Evolutionary conservation across 2,888 invertebrate genomes (phyloP).

Genomic region (Seira ritae): DNA sequence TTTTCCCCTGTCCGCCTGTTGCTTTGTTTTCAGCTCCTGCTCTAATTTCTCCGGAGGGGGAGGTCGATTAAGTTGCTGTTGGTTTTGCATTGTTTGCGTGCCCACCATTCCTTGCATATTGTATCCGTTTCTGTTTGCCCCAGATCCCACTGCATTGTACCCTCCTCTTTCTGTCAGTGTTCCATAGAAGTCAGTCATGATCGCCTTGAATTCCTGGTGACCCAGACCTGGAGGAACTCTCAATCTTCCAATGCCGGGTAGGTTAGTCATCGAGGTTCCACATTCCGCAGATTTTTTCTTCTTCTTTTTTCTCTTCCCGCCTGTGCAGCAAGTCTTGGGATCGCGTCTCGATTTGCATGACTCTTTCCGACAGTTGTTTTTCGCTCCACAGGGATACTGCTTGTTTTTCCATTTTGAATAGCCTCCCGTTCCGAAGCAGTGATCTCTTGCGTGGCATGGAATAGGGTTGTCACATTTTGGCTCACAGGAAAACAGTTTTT

Average conservation of each 20-base stretch:
- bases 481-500: slow-evolving; percentile 22
- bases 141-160: too few relatives aligned
- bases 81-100: slow-evolving; percentile 20
- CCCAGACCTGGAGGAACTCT: too few relatives aligned
- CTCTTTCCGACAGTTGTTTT: background rate
- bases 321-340: background rate
- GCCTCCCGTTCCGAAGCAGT: slow-evolving; percentile 37
- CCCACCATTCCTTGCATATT: slow-evolving; percentile 23
- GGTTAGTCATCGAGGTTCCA: background rate
- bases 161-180: too few relatives aligned
- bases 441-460: background rate
- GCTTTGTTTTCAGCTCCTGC: too few relatives aligned
- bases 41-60: background rate
- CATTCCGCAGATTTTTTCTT: slow-evolving; percentile 8
- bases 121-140: too few relatives aligned
- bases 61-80: background rate
- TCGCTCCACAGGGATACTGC: slow-evolving; percentile 28
- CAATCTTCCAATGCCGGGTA: background rate
- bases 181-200: too few relatives aligned
- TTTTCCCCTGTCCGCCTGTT: too few relatives aligned
- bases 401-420: slow-evolving; percentile 6
- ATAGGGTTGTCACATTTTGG: slow-evolving; percentile 42
- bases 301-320: background rate
- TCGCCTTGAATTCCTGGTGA: too few relatives aligned
- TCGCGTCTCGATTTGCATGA: slow-evolving; percentile 18